Evolutionary conservation across 2,888 invertebrate genomes (phyloP).

Genomic region (Bembecia ichneumoniformis): DNA sequence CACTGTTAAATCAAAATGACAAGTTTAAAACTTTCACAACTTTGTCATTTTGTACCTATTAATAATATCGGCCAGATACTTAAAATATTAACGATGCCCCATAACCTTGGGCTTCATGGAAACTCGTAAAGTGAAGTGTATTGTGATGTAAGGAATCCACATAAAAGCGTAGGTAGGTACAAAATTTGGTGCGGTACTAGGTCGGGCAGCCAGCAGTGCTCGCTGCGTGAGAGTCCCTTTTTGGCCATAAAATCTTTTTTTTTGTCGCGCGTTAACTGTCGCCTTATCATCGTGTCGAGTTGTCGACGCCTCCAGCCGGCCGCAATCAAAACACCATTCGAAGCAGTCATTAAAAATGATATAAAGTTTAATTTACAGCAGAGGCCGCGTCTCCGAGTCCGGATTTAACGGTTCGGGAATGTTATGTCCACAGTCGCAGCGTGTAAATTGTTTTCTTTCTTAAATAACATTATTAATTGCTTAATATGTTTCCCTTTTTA

Average conservation of each 20-base stretch:
- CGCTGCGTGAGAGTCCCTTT: slow-evolving; percentile 40
- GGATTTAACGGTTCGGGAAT: slow-evolving; percentile 55
- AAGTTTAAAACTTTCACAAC: not conserved
- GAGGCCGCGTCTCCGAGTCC: slow-evolving; percentile 40
- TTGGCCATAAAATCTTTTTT: slow-evolving; percentile 64
- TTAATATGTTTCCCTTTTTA: no score
- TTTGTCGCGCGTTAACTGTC: slow-evolving; percentile 58
- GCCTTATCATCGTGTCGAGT: slow-evolving; percentile 68
- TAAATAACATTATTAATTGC: slow-evolving; percentile 28
- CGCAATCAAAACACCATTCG: slow-evolving; percentile 72
- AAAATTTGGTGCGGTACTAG: slow-evolving; percentile 21
- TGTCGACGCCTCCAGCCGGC: slow-evolving; percentile 70
- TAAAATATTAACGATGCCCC: slow-evolving; percentile 50
- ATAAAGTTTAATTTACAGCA: slow-evolving; percentile 70
- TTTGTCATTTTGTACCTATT: slow-evolving; percentile 26
- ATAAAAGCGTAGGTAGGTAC: slow-evolving; percentile 33
- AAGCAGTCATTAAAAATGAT: slow-evolving; percentile 66
- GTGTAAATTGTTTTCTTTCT: slow-evolving; percentile 56
- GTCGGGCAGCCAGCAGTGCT: slow-evolving; percentile 10
- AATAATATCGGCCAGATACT: slow-evolving; percentile 37
- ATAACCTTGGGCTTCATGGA: slow-evolving; percentile 44
- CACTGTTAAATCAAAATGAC: no score
- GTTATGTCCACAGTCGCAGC: slow-evolving; percentile 48
- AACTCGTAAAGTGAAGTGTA: slow-evolving; percentile 57
- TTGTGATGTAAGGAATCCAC: slow-evolving; percentile 51